Conservation (phyloP, 2,113 vertebrate genomes). For the Eulacestoma nigropectus region DNA sequence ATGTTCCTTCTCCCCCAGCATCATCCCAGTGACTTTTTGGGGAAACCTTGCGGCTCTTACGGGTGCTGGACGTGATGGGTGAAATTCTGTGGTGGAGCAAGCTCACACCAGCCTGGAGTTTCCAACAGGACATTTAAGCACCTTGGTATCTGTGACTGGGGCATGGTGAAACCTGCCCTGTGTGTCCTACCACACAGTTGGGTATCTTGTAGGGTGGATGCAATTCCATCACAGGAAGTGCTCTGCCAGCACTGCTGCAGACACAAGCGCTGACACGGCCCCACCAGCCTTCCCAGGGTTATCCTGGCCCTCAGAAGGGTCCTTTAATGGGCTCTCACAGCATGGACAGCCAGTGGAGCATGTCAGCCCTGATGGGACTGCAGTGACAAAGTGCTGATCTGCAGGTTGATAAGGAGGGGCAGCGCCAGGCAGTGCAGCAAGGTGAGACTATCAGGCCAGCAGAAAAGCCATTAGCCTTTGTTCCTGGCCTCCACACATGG, state of each 20-base stretch:
- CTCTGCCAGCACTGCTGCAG: neutral
- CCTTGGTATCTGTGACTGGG: neutral
- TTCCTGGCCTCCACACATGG: neutral
- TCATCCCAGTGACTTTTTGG: neutral
- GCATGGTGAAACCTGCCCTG: neutral
- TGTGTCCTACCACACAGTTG: neutral
- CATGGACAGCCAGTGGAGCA: neutral
- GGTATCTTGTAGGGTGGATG: neutral
- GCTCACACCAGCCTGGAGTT: neutral
- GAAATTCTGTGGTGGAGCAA: neutral
- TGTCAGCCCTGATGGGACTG: neutral
- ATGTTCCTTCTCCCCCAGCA: neutral
- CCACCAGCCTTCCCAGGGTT: neutral
- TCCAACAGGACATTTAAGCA: neutral
- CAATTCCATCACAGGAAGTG: accelerated
- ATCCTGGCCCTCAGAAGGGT: neutral
- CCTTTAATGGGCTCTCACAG: neutral
- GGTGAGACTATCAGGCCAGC: neutral
- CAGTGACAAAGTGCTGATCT: slow-evolving; percentile 19
- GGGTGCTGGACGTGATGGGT: accelerated
- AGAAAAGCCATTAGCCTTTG: neutral
- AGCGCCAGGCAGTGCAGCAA: neutral
- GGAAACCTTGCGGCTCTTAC: accelerated
- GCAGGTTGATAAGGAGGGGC: neutral
- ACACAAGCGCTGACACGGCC: neutral